Evolutionary conservation across 2,888 invertebrate species (phyloP), one percentile per base, ranked within the genome.

Genomic region (Kryphioiulus occultus): DNA sequence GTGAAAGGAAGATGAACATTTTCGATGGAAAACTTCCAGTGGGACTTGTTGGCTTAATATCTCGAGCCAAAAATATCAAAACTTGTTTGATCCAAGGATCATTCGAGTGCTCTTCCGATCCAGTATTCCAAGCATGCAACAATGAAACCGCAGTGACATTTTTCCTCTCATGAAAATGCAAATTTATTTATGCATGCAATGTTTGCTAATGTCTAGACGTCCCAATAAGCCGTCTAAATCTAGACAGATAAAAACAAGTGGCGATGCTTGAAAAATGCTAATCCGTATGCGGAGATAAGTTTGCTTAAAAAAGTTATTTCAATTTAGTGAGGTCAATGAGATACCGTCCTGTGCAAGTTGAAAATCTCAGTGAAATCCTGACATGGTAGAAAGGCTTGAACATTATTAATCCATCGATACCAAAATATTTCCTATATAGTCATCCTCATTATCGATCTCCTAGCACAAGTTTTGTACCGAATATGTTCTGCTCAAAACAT

Each of bases 161-260:
- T 30, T 78, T 30, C 78, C 78, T 78, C 78, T 78, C 78, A 78
- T 78, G 30, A 78, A 78, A 78, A 78, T 78, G 78, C 12, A 26
- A 78, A 78, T 78, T 78, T 78, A 78, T 78, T 78, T 78, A 12
- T 78, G 26, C 78, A 78, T 78, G 30, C 78, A 30, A 78, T 78
- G 78, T 30, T 78, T 78, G 78, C 78, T 78, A 78, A 78, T 78
- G 78, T 78, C 78, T 78, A 78, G 26, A 26, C 78, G 15, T 26
- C 26, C 26, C 26, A 78, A 78, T 78, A 78, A 78, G 30, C 30
- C 26, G 12, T 30, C 10, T 26, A 78, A 78, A 78, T 30, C 78
- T 15, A 78, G 78, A 30, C 22, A 15, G 22, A 78, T 30, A 30
- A 78, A 78, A 78, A 78, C 26, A 30, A 30, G 12, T 78, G 26